Base-by-base conservation (phyloP, 2,797 vertebrate genomes). In the Enteromius unitaeniatus region DNA sequence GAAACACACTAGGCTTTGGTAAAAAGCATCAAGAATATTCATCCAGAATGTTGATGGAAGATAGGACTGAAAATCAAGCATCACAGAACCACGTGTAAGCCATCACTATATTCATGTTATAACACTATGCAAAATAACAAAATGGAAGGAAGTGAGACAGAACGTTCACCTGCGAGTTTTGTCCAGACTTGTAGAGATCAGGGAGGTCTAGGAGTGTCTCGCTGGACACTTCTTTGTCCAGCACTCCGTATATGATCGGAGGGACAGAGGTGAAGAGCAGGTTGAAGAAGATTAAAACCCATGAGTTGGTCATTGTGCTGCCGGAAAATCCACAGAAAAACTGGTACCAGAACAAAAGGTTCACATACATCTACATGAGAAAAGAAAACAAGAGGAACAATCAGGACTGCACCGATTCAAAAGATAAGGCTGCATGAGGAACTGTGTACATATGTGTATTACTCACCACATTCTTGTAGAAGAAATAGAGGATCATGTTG, bases 281-380 rank as follows among this genome's bases (percentile, higher is more conserved):
- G 90, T 99, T 99, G 93, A 99, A 99, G 85, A 99, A 92, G 91
- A 99, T 98, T 88, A 99, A 93, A 83, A 97, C 95, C 98, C 97
- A 99, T 0, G 97, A 95, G 93, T 99, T 97, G 69, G 94, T 96
- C 97, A 98, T 97, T 53, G 97, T 96, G 0, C 95, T 95, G 83
- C 98, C 98, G 23, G 98, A 99, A 94, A 99, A 99, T 10, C 98
- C 98, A 86, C 97, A 98, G 91, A 97, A 97, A 93, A 99, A 97
- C 92, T 99, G 97, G 92, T 96, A 99, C 97, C 97, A 99, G 93
- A 99, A 99, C 73, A 99, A 94, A 86, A 99, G 95, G 91, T 96
- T 97, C 80, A 99, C 98, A 0, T 96, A 99, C 91, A 97, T 96
- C 98, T 99, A 89, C 42, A 83, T 86, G 90, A 19, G 72, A 64